A percentile compares a stretch with the other conserved stretches of the same genome.
These are phyloP conservation scores for Cerceris rybyensis DNA, from an alignment of 2,888 invertebrate species.

Conservation along the genomic window DNA sequence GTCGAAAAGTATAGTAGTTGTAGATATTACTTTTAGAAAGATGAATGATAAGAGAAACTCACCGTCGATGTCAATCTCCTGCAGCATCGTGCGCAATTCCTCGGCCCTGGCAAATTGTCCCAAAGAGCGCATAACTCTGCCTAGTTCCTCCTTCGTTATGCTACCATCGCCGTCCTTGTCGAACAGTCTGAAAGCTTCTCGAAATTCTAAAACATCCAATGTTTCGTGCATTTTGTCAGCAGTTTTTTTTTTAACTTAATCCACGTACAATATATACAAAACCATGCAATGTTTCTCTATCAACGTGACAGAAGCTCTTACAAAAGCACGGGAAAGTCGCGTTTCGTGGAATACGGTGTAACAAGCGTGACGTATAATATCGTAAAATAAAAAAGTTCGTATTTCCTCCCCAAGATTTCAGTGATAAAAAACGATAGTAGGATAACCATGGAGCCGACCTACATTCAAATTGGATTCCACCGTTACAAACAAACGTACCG, in stretches of 20 bases:
- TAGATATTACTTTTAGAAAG: too few relatives aligned
- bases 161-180: slow-evolving; percentile 95
- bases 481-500: too few relatives aligned
- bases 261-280: background rate
- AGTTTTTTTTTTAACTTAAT: background rate
- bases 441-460: too few relatives aligned
- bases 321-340: background rate
- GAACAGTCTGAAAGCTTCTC: slow-evolving; percentile 93
- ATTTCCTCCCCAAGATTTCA: background rate
- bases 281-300: too few relatives aligned
- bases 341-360: background rate
- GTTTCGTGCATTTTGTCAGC: background rate
- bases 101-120: slow-evolving; percentile 94
- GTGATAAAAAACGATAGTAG: background rate
- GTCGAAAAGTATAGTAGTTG: too few relatives aligned
- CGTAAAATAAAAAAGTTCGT: background rate
- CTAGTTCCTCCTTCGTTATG: slow-evolving; percentile 93
- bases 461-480: too few relatives aligned
- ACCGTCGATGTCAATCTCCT: slow-evolving; percentile 92
- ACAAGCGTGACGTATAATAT: background rate
- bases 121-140: slow-evolving; percentile 92
- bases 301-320: background rate
- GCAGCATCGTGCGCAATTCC: slow-evolving; percentile 92
- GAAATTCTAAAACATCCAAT: slow-evolving; percentile 85
- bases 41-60: slow-evolving; percentile 51